Evolutionary conservation across 2,113 vertebrate genomes (phyloP).

Genomic region (Phasianus colchicus): DNA sequence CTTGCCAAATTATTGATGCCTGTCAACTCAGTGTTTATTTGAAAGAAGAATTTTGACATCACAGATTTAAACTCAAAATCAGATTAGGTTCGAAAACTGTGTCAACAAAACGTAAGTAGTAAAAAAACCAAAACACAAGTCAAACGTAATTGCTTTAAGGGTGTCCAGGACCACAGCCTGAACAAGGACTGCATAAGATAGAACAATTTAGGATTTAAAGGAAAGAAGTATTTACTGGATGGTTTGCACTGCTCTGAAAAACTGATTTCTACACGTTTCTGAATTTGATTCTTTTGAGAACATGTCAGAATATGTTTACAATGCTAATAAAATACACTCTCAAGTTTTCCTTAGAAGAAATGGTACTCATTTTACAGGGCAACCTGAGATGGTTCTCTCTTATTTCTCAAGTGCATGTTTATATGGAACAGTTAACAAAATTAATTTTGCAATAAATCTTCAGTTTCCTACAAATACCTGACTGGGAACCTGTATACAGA

Average conservation of each 20-base stretch:
- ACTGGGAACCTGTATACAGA: neutral
- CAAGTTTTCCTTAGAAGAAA: neutral
- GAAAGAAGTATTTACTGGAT: neutral
- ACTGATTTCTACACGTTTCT: neutral
- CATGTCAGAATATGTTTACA: neutral
- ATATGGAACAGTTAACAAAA: neutral
- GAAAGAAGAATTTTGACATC: neutral
- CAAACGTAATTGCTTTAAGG: neutral
- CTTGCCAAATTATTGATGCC: constrained; percentile 11
- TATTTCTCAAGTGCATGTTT: neutral
- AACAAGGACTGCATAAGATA: neutral
- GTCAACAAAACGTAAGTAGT: neutral
- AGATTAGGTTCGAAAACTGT: neutral
- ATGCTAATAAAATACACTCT: neutral
- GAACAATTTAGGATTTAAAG: neutral
- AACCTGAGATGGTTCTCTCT: neutral
- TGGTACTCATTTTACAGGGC: neutral
- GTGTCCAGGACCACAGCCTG: neutral
- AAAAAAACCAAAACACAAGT: neutral
- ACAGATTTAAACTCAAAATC: neutral
- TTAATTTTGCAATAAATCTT: neutral
- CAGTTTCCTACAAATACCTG: constrained; percentile 1
- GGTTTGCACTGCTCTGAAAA: neutral
- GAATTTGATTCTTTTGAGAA: neutral
- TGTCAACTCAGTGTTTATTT: constrained; percentile 1